Conservation (phyloP, 1,140 invertebrate genomes). For the Cydia splendana region DNA sequence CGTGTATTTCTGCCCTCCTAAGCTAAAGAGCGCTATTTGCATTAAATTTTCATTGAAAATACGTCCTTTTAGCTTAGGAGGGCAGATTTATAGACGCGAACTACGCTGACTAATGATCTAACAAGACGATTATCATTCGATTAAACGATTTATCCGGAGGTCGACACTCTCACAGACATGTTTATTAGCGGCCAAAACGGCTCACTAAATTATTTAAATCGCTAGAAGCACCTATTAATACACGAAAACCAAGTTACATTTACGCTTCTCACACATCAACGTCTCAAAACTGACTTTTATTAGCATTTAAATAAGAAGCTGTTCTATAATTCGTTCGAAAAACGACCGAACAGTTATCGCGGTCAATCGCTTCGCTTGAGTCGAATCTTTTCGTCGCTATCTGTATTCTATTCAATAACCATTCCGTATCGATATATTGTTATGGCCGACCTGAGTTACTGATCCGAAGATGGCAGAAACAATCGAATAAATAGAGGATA, state of each 20-base stretch:
- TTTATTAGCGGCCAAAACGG: slow-evolving; percentile 60
- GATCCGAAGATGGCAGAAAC: slow-evolving; percentile 63
- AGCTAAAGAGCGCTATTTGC: no score
- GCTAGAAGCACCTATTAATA: slow-evolving; percentile 22
- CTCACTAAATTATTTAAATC: slow-evolving; percentile 56
- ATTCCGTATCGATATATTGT: slow-evolving; percentile 66
- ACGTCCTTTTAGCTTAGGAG: no score
- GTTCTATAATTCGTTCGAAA: background rate
- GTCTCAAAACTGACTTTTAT: background rate
- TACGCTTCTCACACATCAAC: background rate
- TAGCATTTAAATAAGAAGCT: background rate
- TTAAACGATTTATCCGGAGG: slow-evolving; percentile 49
- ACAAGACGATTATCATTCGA: slow-evolving; percentile 54
- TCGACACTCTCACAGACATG: slow-evolving; percentile 53
- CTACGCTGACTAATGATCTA: slow-evolving; percentile 42
- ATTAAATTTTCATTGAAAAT: no score
- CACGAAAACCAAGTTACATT: slow-evolving; percentile 2
- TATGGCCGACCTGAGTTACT: slow-evolving; percentile 69
- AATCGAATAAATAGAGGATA: slow-evolving; percentile 65
- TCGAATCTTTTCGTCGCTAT: slow-evolving; percentile 47
- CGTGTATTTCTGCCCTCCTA: background rate
- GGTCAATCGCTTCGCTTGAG: slow-evolving; percentile 45
- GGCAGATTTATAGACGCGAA: background rate
- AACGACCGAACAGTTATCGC: slow-evolving; percentile 4
- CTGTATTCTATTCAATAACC: slow-evolving; percentile 65